Evolutionary conservation across 35 echinoderm and acorn worm species (phyloP).

Genomic region (Anneissia japonica): DNA sequence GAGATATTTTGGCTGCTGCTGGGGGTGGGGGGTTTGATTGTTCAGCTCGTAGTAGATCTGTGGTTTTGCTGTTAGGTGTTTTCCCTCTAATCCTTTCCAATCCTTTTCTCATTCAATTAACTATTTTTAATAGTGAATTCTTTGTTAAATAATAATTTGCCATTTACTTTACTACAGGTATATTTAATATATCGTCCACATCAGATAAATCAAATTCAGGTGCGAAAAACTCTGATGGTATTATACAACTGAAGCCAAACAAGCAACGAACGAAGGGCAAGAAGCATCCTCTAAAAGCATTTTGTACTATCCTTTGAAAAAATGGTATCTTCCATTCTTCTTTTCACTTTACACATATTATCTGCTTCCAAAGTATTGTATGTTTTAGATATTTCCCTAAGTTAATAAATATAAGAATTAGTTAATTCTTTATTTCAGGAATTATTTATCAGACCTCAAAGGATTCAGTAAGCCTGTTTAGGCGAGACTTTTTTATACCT

Average conservation of each 20-base stretch:
- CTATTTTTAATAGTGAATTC: too few relatives aligned
- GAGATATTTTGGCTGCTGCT: too few relatives aligned
- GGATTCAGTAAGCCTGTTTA: too few relatives aligned
- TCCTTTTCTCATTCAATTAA: too few relatives aligned
- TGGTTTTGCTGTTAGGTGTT: too few relatives aligned
- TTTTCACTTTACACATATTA: not conserved
- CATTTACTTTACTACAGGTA: too few relatives aligned
- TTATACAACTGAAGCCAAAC: conserved; percentile 84
- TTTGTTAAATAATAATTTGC: too few relatives aligned
- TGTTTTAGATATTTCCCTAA: not conserved
- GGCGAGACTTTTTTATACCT: too few relatives aligned
- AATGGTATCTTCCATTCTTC: not conserved
- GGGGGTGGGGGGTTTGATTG: too few relatives aligned
- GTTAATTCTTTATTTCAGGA: not conserved
- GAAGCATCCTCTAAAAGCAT: conserved; percentile 56
- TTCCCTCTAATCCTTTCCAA: too few relatives aligned
- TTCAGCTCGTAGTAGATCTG: too few relatives aligned
- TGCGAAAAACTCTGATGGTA: conserved; percentile 37
- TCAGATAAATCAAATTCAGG: not conserved
- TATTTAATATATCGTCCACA: conserved; percentile 73
- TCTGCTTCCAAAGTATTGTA: not conserved
- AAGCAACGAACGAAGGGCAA: conserved; percentile 96
- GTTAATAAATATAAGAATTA: not conserved
- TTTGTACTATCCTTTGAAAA: not conserved
- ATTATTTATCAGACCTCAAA: not conserved